Evolutionary conservation across 1,140 invertebrate genomes (phyloP).

Genomic region (Ganaspis sp.): DNA sequence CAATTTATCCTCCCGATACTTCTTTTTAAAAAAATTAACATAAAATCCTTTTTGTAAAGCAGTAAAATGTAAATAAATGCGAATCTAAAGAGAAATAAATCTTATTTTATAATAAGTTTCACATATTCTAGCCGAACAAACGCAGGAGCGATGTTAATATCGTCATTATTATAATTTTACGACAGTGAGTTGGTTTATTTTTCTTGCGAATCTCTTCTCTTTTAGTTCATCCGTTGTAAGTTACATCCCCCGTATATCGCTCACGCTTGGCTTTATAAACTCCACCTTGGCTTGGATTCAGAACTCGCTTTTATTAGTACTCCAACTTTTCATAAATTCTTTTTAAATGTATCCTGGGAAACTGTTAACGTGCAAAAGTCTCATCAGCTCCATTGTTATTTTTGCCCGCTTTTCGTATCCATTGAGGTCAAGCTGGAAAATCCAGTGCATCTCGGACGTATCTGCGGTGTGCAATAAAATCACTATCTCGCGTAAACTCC

Average conservation of each 20-base stretch:
- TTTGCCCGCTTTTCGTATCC: slow-evolving; percentile 33
- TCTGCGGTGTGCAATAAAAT: slow-evolving; percentile 34
- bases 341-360: slow-evolving; percentile 48
- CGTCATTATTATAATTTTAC: slow-evolving; percentile 29
- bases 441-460: slow-evolving; percentile 24
- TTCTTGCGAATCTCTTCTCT: background rate
- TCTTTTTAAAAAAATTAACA: background rate
- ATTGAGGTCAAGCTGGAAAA: slow-evolving; percentile 33
- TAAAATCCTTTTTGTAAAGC: background rate
- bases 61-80: background rate
- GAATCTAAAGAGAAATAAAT: background rate
- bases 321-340: slow-evolving; percentile 51
- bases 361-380: slow-evolving; percentile 45
- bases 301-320: background rate
- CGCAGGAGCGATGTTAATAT: background rate
- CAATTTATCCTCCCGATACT: too few relatives aligned
- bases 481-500: slow-evolving; percentile 33
- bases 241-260: background rate
- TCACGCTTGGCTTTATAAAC: slow-evolving; percentile 4
- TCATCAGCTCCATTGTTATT: slow-evolving; percentile 41
- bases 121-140: background rate
- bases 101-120: background rate
- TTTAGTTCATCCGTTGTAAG: background rate
- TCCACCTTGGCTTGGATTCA: background rate
- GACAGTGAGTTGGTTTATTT: background rate